Evolutionary conservation across 2,797 vertebrate genomes (phyloP), one percentile per base, ranked within the genome.

Genomic region (Acropternis orthonyx): DNA sequence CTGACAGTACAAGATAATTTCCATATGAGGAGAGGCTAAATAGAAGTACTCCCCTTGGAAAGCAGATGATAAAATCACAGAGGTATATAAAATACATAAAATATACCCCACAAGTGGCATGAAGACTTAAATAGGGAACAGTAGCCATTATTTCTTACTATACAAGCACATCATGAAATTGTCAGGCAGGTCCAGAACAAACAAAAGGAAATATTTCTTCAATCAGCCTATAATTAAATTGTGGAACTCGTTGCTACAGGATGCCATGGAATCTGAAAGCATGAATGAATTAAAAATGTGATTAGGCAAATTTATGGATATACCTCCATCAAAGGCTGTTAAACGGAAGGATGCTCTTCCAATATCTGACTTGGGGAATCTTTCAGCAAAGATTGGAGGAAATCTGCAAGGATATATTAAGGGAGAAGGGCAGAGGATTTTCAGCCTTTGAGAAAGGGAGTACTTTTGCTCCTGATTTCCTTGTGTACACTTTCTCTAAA

Each of bases 201-300:
- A 76, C 41, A 80, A 83, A 79, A 66, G 44, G 52, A 87, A 83
- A 2, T 18, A 74, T 89, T 93, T 85, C 56, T 88, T 91, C 46
- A 72, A 62, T n/a, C 51, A 73, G 10, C 17, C 52, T 59, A 1
- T 87, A 93, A 95, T 91, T 73, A 71, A 79, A 87, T 85, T 92
- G 61, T 83, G 65, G 34, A 61, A 54, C 48, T 59, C 7, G 0
- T 49, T 91, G 74, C 63, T 93, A 26, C 68, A 77, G 91, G 88
- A 89, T 88, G n/a, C 48, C 49, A 51, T 78, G 61, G 74, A 89
- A 76, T 80, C 61, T 63, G 66, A 89, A 95, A 95, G 68, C 68
- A 80, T 51, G 91, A 93, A 78, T 68, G 49, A 67, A 88, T 92
- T 88, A 49, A 89, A 92, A 93, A 93, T 83, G 19, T 10, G 56